Evolutionary conservation across 64 coral and sea anemone genomes (phyloP).

Genomic region (Cladopsammia gracilis): DNA sequence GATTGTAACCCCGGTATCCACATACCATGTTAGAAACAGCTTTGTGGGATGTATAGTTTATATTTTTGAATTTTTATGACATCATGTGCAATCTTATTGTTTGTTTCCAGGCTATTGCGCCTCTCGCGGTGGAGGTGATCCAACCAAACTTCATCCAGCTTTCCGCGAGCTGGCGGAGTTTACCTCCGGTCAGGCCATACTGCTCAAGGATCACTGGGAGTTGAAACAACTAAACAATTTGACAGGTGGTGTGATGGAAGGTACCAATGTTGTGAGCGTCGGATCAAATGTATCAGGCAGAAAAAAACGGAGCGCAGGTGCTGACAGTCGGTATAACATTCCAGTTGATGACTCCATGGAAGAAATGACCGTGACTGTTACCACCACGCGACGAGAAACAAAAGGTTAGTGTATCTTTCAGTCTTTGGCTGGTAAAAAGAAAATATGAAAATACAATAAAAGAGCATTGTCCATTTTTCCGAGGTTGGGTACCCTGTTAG

Average conservation of each 20-base stretch:
- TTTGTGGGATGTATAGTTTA: too few relatives aligned
- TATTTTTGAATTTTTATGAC: too few relatives aligned
- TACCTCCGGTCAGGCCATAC: constrained; percentile 75
- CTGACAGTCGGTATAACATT: constrained; percentile 42
- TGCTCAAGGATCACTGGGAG: constrained; percentile 34
- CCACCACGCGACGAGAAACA: background rate
- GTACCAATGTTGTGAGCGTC: constrained; percentile 64
- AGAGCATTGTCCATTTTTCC: background rate
- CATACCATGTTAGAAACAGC: too few relatives aligned
- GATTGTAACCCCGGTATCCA: too few relatives aligned
- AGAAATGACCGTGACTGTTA: constrained; percentile 42
- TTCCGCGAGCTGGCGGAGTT: constrained; percentile 67
- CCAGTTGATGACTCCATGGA: constrained; percentile 70
- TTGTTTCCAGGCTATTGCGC: background rate
- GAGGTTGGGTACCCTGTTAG: too few relatives aligned
- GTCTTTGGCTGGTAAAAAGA: background rate
- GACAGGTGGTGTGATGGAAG: constrained; percentile 76
- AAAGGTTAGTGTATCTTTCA: background rate
- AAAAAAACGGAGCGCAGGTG: constrained; percentile 59
- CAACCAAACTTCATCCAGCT: constrained; percentile 6
- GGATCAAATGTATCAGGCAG: constrained; percentile 54
- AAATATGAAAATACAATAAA: background rate
- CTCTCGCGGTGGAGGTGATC: background rate
- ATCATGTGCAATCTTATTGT: background rate
- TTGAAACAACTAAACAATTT: constrained; percentile 50